Evolutionary conservation across 2,113 vertebrate species (phyloP).

Genomic region (Centropristis striata): DNA sequence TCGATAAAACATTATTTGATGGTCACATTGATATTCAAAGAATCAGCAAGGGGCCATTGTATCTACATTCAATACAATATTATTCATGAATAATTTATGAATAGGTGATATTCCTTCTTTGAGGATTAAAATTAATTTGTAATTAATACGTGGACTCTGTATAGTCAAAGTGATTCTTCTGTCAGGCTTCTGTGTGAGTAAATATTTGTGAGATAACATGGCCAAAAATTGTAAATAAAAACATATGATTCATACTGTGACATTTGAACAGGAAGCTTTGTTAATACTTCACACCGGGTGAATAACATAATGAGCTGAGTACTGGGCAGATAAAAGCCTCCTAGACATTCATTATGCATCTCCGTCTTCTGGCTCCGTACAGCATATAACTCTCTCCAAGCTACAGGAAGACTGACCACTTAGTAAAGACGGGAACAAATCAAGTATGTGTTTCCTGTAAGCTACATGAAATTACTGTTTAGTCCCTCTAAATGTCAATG

Average conservation of each 20-base stretch:
- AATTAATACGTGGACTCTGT: background rate
- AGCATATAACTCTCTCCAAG: conserved; percentile 14
- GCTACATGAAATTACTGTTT: background rate
- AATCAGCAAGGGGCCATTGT: background rate
- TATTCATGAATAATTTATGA: conserved; percentile 39
- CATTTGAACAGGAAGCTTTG: conserved; percentile 38
- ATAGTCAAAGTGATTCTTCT: background rate
- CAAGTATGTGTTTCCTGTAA: conserved; percentile 13
- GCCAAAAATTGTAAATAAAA: background rate
- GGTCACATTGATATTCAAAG: conserved; percentile 32
- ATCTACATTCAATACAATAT: background rate
- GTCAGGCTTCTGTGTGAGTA: background rate
- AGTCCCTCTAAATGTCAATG: background rate
- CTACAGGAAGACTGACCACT: conserved; percentile 29
- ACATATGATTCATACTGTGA: conserved; percentile 10
- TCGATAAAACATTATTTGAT: conserved; percentile 26
- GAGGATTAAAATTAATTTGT: background rate
- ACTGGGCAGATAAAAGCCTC: conserved; percentile 35
- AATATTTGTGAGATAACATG: conserved; percentile 11
- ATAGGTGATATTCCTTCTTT: background rate
- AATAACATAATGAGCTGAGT: conserved; percentile 18
- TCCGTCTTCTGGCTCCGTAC: conserved; percentile 4
- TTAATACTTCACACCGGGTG: conserved; percentile 20
- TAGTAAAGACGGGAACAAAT: background rate
- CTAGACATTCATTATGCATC: background rate